Evolutionary conservation across 2,113 vertebrate genomes (phyloP), one percentile per base, ranked within the genome.

Genomic region (Albula goreensis): DNA sequence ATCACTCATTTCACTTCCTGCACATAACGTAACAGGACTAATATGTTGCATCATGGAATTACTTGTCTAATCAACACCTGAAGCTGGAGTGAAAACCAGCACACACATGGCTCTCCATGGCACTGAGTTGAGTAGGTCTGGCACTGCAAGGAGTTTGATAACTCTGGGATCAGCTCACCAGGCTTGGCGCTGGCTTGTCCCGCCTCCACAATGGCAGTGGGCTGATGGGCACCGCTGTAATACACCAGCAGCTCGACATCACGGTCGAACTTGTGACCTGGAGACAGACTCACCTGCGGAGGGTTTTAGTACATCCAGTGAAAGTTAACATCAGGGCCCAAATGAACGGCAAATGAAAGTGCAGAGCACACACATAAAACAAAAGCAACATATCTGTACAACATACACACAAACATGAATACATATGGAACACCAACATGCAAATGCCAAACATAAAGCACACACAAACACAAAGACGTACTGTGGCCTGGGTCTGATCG

Each of bases 231-330:
- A 0, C 95, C 92, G 50, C 87, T 86, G 83, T 96, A 97, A 90
- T 96, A 96, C 63, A 96, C 89, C 89, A 97, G 89, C 49, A 98
- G 87, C 56, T 96, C 94, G 78, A 98, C 91, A 25, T 97, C 94
- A 50, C 91, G 88, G 81, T 96, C 95, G 93, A 96, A 97, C 85
- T 93, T 95, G 90, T 96, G 94, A 70, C 94, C 96, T 86, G 94
- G 89, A 63, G 93, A 90, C 93, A 97, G 88, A 60, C 94, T 95
- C 11, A 97, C 90, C 96, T 97, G 85, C 53, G 88, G 83, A 51
- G 50, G 11, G 52, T 82, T 82, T 13, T 25, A 53, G 22, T 13
- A n/a, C 41, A 19, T 17, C 56, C 10, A 48, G 17, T 0, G 70
- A n/a, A 50, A 25, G 22, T 78, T n/a, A 51, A 51, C 74, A 79